Conservation (phyloP, 1,140 invertebrate species). For the Cydia splendana region DNA sequence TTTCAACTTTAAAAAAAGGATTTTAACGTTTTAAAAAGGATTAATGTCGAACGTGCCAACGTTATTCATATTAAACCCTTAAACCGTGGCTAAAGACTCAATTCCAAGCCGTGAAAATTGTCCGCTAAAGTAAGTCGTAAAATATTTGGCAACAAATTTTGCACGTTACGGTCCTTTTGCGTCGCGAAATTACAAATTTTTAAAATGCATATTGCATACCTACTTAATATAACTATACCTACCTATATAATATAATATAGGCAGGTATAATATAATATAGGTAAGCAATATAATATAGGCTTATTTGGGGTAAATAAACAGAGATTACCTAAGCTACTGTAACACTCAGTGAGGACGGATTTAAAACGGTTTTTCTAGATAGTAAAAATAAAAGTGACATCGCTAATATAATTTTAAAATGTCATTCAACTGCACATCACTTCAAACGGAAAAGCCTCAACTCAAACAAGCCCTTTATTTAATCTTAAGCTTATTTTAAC, state of each 20-base stretch:
- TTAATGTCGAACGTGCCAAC: conserved; percentile 44
- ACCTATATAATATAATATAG: too few relatives aligned
- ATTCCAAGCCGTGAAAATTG: conserved; percentile 4
- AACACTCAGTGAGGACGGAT: background rate
- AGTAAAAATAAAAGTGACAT: background rate
- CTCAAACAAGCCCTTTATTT: background rate
- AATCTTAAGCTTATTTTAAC: background rate
- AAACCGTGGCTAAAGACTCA: conserved; percentile 33
- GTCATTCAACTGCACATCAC: background rate
- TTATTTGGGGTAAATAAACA: background rate
- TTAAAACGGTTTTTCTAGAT: background rate
- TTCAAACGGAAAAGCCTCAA: background rate
- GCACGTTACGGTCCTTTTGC: conserved; percentile 13
- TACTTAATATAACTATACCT: background rate
- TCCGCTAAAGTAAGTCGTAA: conserved; percentile 34
- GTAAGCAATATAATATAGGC: background rate
- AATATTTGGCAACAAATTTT: conserved; percentile 30
- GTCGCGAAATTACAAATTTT: conserved; percentile 19
- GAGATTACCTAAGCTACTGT: background rate
- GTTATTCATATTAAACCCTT: conserved; percentile 37
- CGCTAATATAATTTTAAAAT: background rate
- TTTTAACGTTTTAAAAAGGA: conserved; percentile 55
- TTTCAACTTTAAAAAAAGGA: conserved; percentile 51
- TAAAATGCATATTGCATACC: background rate
- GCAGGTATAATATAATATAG: too few relatives aligned